Base-by-base conservation (phyloP, 2,888 invertebrate genomes). In the Drosophila colorata region DNA sequence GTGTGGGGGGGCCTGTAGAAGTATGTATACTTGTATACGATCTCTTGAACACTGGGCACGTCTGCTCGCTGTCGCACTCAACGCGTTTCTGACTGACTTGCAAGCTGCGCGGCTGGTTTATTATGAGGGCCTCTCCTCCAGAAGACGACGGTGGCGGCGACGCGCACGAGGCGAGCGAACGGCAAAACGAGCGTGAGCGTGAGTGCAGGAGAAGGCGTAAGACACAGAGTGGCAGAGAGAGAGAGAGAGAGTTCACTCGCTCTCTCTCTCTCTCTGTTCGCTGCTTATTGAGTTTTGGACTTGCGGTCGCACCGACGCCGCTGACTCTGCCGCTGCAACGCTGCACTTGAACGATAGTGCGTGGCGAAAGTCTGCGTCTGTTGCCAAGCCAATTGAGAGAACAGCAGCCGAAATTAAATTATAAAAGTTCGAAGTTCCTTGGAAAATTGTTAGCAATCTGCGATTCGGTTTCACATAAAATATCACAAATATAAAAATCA, bases 21-120 rank as follows among this genome's bases (percentile, higher is more conserved):
- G 23, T 48, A 7, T 52, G 14, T 53, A 20, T 46, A 31, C 23
- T 28, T 47, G 35, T 57, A 49, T 51, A 60, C 46, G 55, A 64
- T 56, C 53, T 64, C 44, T 68, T 38, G n/a, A 13, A 67, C 77
- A 71, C 53, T 75, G 33, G 51, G 40, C 61, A 87, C 85, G 87
- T 78, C 87, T 86, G 74, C 76, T 83, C 80, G 83, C 69, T 66
- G 76, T 69, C 73, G 69, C 77, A 82, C 75, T 82, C 84, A 68
- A 73, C 77, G 78, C 73, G 78, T 75, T 78, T 86, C 86, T 90
- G 90, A 90, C 81, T 85, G 76, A 74, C 68, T 83, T 79, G 75
- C 76, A 73, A 66, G 85, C 70, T 78, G 79, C 79, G 77, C 83
- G 74, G 74, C 87, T 71, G 74, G 72, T 74, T 76, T 90, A 90